These are phyloP conservation scores for Tragulus kanchil DNA, from an alignment of 2,113 vertebrate genomes.

Conservation along the genomic window DNA sequence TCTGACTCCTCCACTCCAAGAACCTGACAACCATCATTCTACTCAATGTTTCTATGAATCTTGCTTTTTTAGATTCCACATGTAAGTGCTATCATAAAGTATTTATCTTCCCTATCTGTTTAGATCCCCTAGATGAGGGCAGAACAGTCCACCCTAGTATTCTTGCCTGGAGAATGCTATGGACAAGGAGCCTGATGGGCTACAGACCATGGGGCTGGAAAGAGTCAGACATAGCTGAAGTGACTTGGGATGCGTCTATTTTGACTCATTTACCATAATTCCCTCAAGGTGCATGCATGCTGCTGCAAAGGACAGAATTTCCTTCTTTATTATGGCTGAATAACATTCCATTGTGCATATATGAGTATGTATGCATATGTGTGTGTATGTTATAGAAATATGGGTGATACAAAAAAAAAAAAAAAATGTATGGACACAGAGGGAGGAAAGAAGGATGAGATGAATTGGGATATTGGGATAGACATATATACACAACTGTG, in stretches of 20 bases:
- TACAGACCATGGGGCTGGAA: too few species aligned
- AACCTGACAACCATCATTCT: neutral
- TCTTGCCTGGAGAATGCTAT: neutral
- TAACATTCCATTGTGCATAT: neutral
- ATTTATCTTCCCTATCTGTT: neutral
- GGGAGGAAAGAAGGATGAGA: neutral
- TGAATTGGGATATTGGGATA: neutral
- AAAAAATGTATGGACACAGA: neutral
- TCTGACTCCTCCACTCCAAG: neutral
- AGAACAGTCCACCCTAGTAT: neutral
- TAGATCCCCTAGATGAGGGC: too few species aligned
- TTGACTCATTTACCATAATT: neutral
- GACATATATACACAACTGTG: neutral
- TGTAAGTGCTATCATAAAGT: neutral
- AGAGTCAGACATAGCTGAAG: rapidly evolving
- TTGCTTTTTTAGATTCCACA: neutral
- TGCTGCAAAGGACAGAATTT: neutral
- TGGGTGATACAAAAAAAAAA: too few species aligned
- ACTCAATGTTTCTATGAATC: neutral
- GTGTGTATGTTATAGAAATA: too few species aligned
- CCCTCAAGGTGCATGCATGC: neutral
- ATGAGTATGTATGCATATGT: neutral
- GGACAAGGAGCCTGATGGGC: neutral
- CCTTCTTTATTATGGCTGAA: neutral
- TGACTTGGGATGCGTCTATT: neutral